A percentile compares a stretch with the other conserved stretches of the same genome.
Conservation (phyloP, 2,797 vertebrate genomes). For the Momotus momota region DNA sequence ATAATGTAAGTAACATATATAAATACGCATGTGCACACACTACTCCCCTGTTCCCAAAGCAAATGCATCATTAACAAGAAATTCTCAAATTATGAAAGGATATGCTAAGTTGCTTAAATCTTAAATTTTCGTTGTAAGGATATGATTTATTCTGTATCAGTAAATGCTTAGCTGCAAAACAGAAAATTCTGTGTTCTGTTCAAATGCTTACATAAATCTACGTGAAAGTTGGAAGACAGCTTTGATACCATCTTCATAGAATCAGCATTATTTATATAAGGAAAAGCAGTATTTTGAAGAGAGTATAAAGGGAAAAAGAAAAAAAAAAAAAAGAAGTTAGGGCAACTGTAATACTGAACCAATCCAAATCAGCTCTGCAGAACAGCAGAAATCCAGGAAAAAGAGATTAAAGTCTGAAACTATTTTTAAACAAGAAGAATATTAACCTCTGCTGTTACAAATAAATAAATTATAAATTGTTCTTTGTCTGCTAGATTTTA, state of each 20-base stretch:
- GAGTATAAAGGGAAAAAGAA: neutral
- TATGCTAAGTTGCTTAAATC: neutral
- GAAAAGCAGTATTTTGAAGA: neutral
- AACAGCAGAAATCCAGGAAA: neutral
- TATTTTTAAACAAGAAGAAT: neutral
- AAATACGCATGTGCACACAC: neutral
- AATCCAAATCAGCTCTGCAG: neutral
- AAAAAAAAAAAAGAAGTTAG: neutral
- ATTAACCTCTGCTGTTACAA: constrained; percentile 13
- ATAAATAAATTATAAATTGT: constrained; percentile 58
- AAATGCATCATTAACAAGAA: neutral
- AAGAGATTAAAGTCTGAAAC: neutral
- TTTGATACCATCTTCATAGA: neutral
- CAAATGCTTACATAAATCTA: neutral
- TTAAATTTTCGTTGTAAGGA: neutral
- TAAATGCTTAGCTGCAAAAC: neutral
- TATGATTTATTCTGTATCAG: neutral
- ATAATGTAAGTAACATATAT: neutral
- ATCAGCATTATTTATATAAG: constrained; percentile 20
- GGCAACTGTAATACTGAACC: neutral
- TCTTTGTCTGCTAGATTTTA: constrained; percentile 34
- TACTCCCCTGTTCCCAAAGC: neutral
- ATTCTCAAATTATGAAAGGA: neutral
- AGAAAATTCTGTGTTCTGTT: neutral
- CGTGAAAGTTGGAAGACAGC: neutral